Conservation (phyloP, 2,888 invertebrate genomes). For the Xiphydria camelus region DNA sequence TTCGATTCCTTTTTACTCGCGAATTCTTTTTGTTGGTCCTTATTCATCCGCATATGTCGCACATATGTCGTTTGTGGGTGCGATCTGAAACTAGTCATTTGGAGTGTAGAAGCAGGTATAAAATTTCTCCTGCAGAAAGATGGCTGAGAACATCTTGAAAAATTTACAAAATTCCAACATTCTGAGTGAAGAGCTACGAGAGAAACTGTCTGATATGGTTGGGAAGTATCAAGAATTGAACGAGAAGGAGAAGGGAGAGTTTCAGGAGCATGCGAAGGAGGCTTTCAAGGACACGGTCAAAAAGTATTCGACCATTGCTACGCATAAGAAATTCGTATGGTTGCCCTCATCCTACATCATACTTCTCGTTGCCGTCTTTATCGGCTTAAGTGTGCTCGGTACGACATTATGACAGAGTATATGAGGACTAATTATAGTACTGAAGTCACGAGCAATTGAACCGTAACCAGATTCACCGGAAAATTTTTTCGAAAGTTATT, state of each 20-base stretch:
- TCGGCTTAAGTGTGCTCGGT: conserved; percentile 4
- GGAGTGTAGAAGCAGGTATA: neutral
- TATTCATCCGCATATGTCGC: too few species aligned
- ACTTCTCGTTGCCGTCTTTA: conserved; percentile 1
- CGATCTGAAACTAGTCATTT: too few species aligned
- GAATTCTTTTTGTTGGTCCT: too few species aligned
- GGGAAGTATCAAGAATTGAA: conserved; percentile 35
- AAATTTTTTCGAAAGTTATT: too few species aligned
- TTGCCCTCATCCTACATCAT: neutral
- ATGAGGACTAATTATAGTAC: too few species aligned
- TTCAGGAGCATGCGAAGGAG: conserved; percentile 35
- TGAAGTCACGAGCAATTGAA: too few species aligned
- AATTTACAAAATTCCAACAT: conserved; percentile 9
- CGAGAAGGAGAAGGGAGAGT: conserved; percentile 52
- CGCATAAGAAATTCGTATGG: neutral
- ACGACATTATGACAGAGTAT: neutral
- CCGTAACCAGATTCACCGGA: too few species aligned
- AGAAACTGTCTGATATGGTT: conserved; percentile 28
- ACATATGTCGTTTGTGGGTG: too few species aligned
- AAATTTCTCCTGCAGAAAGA: conserved; percentile 6
- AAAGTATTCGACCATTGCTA: neutral
- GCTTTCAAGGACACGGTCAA: conserved; percentile 56
- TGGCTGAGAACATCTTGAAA: conserved; percentile 18
- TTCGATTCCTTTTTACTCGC: too few species aligned
- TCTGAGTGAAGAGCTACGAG: conserved; percentile 19